Evolutionary conservation across 2,113 vertebrate species (phyloP).

Genomic region (Trogon surrucura): DNA sequence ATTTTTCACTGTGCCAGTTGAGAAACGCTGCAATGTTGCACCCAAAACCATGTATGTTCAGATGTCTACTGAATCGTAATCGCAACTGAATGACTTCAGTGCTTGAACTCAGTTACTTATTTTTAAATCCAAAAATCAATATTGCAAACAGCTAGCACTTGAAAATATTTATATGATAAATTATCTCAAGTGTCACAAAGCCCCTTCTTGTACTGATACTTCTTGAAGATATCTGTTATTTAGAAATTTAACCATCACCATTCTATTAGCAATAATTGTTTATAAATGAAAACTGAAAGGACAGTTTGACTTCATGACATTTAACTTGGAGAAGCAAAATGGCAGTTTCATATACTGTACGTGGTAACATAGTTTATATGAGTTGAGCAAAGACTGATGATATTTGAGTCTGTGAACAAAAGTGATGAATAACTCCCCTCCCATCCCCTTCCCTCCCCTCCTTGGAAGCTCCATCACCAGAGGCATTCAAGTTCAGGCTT

Average conservation of each 20-base stretch:
- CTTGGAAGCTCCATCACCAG: too few relatives aligned
- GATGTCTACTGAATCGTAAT: slow-evolving; percentile 49
- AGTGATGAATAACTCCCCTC: not conserved
- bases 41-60: not conserved
- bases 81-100: slow-evolving; percentile 50
- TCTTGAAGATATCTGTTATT: slow-evolving; percentile 67
- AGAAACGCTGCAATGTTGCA: not conserved
- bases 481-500: too few relatives aligned
- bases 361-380: not conserved
- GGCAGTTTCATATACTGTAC: slow-evolving; percentile 12
- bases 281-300: slow-evolving; percentile 66
- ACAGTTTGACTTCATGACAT: slow-evolving; percentile 66
- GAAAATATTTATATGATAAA: slow-evolving; percentile 75
- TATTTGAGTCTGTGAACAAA: slow-evolving; percentile 48
- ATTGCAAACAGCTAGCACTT: slow-evolving; percentile 51
- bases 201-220: slow-evolving; percentile 27
- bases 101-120: slow-evolving; percentile 51
- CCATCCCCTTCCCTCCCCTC: too few relatives aligned
- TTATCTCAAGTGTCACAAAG: slow-evolving; percentile 61
- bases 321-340: slow-evolving; percentile 69
- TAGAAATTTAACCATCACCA: slow-evolving; percentile 62
- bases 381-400: slow-evolving; percentile 15
- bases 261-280: slow-evolving; percentile 72
- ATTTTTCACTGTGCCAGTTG: not conserved
- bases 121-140: slow-evolving; percentile 67